Evolutionary conservation across 2,888 invertebrate species (phyloP).

Genomic region (Ormyrus labotus): DNA sequence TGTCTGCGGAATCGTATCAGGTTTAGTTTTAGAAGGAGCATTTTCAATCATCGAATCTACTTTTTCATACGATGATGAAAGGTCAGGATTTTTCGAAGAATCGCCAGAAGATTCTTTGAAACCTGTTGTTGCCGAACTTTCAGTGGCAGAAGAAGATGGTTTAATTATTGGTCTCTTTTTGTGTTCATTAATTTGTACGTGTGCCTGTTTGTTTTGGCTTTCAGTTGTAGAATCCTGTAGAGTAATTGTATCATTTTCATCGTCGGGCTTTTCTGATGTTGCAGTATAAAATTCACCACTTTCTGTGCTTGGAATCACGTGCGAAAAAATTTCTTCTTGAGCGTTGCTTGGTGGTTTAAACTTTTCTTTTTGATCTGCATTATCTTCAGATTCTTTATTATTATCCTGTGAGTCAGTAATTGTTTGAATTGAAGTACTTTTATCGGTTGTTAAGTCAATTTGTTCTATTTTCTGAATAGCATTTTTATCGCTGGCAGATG

Average conservation of each 20-base stretch:
- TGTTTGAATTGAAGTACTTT: background rate
- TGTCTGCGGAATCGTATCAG: background rate
- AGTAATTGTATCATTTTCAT: background rate
- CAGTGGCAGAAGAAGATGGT: background rate
- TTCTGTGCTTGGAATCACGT: background rate
- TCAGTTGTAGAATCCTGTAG: background rate
- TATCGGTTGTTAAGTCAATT: slow-evolving; percentile 14
- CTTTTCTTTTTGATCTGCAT: background rate
- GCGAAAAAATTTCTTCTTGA: background rate
- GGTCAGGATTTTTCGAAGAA: background rate
- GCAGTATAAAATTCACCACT: slow-evolving; percentile 2
- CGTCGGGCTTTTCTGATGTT: background rate
- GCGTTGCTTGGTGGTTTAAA: background rate
- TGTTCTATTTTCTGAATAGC: background rate
- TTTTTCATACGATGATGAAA: slow-evolving; percentile 36
- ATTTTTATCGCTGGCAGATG: slow-evolving; percentile 5
- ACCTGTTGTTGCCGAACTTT: background rate
- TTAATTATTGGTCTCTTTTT: background rate
- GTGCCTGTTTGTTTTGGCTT: background rate
- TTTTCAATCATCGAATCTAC: slow-evolving; percentile 23
- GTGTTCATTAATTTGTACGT: background rate
- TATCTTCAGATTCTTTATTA: background rate
- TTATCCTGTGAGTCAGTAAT: background rate
- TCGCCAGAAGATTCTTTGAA: background rate
- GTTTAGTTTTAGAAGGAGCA: background rate